Evolutionary conservation across 2,113 vertebrate genomes (phyloP).

Genomic region (Gila orcuttii): DNA sequence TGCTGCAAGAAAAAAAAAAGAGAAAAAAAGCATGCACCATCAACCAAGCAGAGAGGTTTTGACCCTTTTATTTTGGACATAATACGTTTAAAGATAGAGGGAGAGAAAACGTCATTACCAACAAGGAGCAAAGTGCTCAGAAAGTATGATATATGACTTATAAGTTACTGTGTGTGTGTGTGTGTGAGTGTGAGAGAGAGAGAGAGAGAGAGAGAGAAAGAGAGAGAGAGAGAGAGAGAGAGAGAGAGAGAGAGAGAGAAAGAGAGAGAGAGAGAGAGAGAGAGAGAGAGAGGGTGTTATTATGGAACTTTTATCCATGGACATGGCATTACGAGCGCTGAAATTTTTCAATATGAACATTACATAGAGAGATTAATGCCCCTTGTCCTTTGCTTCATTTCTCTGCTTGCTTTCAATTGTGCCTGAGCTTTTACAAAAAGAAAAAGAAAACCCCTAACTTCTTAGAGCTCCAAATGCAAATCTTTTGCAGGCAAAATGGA

Average conservation of each 20-base stretch:
- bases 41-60: background rate
- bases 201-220: too few species aligned
- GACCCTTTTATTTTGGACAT: background rate
- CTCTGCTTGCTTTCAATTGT: conserved; percentile 26
- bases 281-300: background rate
- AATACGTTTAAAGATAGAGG: background rate
- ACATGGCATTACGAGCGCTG: conserved; percentile 1
- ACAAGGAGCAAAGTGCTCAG: background rate
- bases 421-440: background rate
- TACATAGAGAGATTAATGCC: conserved; percentile 21
- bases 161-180: background rate
- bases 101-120: background rate
- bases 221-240: too few species aligned
- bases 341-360: conserved; percentile 8
- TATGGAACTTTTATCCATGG: conserved; percentile 5
- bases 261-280: background rate
- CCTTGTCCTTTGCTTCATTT: conserved; percentile 4
- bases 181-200: background rate
- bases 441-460: conserved; percentile 10
- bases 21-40: background rate
- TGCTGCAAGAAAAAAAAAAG: background rate
- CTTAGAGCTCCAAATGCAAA: conserved; percentile 17
- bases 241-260: too few species aligned
- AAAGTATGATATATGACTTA: background rate
- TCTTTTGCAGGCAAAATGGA: conserved; percentile 24